Conservation (phyloP, 2,888 invertebrate species). For the Ectropis crepuscularia region DNA sequence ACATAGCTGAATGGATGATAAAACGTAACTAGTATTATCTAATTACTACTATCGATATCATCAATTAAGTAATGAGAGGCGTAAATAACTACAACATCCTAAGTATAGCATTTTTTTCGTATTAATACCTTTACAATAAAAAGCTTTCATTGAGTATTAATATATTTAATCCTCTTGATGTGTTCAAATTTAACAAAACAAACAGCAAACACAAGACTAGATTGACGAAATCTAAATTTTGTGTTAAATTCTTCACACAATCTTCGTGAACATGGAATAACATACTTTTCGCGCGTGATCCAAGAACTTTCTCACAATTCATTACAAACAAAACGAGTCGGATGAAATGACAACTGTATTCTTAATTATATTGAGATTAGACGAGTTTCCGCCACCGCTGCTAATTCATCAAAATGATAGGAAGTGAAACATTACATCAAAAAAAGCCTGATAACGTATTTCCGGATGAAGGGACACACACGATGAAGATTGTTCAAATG, state of each 20-base stretch:
- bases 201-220: too few relatives aligned
- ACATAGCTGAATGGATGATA: too few relatives aligned
- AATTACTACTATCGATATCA: too few relatives aligned
- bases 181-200: too few relatives aligned
- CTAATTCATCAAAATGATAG: constrained; percentile 52
- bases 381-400: constrained; percentile 51
- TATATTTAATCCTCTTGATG: too few relatives aligned
- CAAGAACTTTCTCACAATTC: constrained; percentile 64
- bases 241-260: constrained; percentile 4
- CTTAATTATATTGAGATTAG: constrained; percentile 70
- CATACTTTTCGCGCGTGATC: constrained; percentile 28
- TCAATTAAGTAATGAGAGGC: too few relatives aligned
- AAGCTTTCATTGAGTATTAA: too few relatives aligned
- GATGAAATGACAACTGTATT: constrained; percentile 48
- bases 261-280: constrained; percentile 24
- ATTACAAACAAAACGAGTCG: constrained; percentile 57
- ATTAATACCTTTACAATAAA: too few relatives aligned
- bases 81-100: too few relatives aligned
- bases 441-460: constrained; percentile 50
- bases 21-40: too few relatives aligned
- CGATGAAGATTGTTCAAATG: constrained; percentile 45
- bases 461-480: constrained; percentile 65
- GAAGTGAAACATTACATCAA: constrained; percentile 62
- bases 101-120: too few relatives aligned
- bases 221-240: too few relatives aligned